phyloP scores from a whole-genome alignment of 2,113 vertebrate genomes.

The Emydocephalus ijimae region DNA sequence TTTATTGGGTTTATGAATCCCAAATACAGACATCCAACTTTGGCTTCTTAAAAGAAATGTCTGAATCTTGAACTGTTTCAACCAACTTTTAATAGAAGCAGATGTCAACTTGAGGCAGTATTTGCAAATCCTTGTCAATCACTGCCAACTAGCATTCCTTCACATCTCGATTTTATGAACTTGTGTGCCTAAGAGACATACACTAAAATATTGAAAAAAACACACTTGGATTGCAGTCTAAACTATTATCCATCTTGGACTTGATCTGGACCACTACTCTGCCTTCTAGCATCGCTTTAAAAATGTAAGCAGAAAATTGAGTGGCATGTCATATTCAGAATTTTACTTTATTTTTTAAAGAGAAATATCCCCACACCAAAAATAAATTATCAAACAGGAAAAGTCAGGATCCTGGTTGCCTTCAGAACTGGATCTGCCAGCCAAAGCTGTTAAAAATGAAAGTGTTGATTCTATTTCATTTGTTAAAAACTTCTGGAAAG shows the following conservation, averaged over 20 bases:
- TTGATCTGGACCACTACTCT: slow-evolving; percentile 8
- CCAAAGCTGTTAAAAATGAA: not conserved
- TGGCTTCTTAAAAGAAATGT: not conserved
- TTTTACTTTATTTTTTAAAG: not conserved
- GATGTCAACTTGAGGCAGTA: not conserved
- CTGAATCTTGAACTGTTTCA: not conserved
- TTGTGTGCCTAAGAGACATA: slow-evolving; percentile 7
- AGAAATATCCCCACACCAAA: not conserved
- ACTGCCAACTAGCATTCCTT: slow-evolving; percentile 25
- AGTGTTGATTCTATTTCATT: not conserved
- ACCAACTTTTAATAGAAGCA: not conserved
- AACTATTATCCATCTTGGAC: slow-evolving; percentile 9
- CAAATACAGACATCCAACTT: not conserved
- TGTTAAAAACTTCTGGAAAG: not conserved
- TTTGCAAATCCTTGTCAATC: slow-evolving; percentile 1
- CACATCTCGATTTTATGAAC: slow-evolving; percentile 7
- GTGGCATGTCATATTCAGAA: not conserved
- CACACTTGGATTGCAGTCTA: slow-evolving; percentile 23
- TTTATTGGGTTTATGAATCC: not conserved
- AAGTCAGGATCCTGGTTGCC: not conserved
- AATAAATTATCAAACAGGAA: not conserved
- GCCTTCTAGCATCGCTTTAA: not conserved
- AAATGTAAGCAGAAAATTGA: slow-evolving; percentile 3
- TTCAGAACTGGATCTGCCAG: not conserved
- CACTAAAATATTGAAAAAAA: not conserved